These are phyloP conservation scores for Fratercula arctica DNA, from an alignment of 2,797 vertebrate genomes.

Conservation along the genomic window DNA sequence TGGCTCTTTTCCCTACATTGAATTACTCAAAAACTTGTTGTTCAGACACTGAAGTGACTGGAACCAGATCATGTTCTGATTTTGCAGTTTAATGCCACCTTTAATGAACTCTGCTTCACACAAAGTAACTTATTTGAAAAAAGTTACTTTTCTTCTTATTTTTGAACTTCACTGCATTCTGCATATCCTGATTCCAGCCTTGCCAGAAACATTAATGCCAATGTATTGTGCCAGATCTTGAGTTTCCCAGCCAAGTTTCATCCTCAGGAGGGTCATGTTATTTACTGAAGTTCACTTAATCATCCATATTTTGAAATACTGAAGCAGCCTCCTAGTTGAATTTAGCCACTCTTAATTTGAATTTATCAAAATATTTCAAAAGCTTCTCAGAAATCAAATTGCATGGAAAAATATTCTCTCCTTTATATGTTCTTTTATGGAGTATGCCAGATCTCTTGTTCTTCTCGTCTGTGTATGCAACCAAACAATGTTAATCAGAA, in stretches of 20 bases:
- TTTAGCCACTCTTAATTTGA: not conserved
- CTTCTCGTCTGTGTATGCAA: not conserved
- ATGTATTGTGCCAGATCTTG: not conserved
- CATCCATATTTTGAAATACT: not conserved
- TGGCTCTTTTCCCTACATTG: not conserved
- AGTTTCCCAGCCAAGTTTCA: not conserved
- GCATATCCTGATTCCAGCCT: not conserved
- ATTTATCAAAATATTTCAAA: not conserved
- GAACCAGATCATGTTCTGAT: not conserved
- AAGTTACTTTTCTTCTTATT: not conserved
- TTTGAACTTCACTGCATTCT: not conserved
- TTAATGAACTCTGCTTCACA: not conserved
- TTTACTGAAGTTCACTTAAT: slow-evolving; percentile 12
- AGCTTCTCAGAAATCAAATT: not conserved
- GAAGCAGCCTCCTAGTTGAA: not conserved
- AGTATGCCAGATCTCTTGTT: not conserved
- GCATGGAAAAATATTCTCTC: not conserved
- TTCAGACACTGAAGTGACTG: not conserved
- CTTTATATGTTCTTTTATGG: not conserved
- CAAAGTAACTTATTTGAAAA: not conserved
- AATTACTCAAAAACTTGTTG: not conserved
- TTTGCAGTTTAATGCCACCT: not conserved
- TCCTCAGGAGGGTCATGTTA: not conserved
- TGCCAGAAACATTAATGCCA: slow-evolving; percentile 4
- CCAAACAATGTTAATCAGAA: not conserved